Percentiles rank a stretch among this genome's conserved stretches.
Evolutionary conservation across 2,888 invertebrate genomes (phyloP).

Genomic region (Agrochola macilenta): DNA sequence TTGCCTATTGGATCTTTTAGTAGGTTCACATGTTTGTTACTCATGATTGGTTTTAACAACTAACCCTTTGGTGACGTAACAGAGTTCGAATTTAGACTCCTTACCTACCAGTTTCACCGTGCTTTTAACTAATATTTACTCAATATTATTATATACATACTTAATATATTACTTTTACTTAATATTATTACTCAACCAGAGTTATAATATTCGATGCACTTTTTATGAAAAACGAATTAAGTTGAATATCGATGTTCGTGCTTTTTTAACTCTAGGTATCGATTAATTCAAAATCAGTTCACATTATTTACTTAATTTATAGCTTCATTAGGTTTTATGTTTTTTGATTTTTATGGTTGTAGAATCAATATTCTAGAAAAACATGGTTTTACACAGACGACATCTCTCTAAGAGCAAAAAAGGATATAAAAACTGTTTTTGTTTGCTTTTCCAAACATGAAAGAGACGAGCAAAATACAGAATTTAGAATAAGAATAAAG

Average conservation of each 20-base stretch:
- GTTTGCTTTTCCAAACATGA: no score
- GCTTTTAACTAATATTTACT: background rate
- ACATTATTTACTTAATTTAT: slow-evolving; percentile 41
- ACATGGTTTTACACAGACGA: background rate
- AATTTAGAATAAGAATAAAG: background rate
- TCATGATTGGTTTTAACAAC: background rate
- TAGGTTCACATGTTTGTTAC: background rate
- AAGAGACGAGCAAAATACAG: background rate
- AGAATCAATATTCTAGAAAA: slow-evolving; percentile 6
- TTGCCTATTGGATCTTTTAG: background rate
- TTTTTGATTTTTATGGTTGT: slow-evolving; percentile 25
- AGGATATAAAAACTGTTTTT: background rate
- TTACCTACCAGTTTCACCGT: background rate
- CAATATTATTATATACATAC: no score
- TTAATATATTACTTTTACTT: no score
- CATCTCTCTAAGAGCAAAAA: background rate
- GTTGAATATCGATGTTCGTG: background rate
- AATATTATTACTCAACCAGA: background rate
- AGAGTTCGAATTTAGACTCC: background rate
- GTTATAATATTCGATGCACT: background rate
- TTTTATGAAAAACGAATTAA: slow-evolving; percentile 24
- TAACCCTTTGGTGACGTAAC: rapidly evolving
- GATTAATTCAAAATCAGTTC: slow-evolving; percentile 29
- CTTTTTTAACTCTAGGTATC: slow-evolving; percentile 17
- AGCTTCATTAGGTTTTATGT: slow-evolving; percentile 45